Evolutionary conservation across 2,888 invertebrate species (phyloP).

Genomic region (Drosophila neotestacea): DNA sequence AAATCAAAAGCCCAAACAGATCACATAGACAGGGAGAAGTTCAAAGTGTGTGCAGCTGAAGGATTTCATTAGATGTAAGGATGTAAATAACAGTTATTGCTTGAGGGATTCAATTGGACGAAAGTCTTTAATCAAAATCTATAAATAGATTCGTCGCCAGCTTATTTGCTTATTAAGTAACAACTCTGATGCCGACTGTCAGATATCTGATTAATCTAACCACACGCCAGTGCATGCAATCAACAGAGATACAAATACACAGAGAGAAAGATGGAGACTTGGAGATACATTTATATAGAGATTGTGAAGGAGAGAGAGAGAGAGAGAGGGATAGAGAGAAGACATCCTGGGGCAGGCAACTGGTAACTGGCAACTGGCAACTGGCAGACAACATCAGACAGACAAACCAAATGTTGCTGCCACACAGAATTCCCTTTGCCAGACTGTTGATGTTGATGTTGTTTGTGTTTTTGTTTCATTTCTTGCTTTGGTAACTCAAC

Average conservation of each 20-base stretch:
- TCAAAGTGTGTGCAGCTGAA: conserved; percentile 2
- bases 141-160: conserved; percentile 45
- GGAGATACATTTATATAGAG: no score
- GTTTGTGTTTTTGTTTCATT: conserved; percentile 23
- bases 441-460: conserved; percentile 6
- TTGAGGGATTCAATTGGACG: conserved; percentile 5
- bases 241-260: conserved; percentile 11
- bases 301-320: no score
- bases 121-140: conserved; percentile 43
- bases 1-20: background rate
- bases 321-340: background rate
- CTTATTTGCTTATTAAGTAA: conserved; percentile 43
- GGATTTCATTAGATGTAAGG: conserved; percentile 36
- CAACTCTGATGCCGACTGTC: conserved; percentile 33
- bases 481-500: conserved; percentile 34
- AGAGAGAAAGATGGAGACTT: no score
- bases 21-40: background rate
- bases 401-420: conserved; percentile 19
- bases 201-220: conserved; percentile 45
- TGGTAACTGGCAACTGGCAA: no score
- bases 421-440: conserved; percentile 2
- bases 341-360: background rate
- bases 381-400: conserved; percentile 37
- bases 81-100: conserved; percentile 33
- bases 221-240: conserved; percentile 35